Evolutionary conservation across 2,113 vertebrate genomes (phyloP).

Genomic region (Elephantulus edwardii): DNA sequence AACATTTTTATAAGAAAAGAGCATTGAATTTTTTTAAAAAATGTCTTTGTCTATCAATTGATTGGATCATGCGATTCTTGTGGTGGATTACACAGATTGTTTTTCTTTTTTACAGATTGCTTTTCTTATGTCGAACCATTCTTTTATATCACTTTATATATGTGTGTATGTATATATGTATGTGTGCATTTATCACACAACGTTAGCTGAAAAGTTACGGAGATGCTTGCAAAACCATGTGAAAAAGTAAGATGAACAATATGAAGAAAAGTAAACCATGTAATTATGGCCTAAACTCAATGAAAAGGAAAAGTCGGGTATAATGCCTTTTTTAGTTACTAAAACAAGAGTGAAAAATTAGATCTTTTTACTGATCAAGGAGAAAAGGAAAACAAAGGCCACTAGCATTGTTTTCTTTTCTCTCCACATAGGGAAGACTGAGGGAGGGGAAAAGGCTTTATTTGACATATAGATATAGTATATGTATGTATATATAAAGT

Average conservation of each 20-base stretch:
- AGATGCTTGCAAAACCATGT: not conserved
- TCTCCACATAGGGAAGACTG: not conserved
- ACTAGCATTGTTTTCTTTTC: not conserved
- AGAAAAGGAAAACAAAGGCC: not conserved
- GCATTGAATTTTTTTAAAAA: no score
- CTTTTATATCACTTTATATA: not conserved
- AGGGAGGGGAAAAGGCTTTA: not conserved
- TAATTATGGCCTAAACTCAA: not conserved
- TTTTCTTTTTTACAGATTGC: no score
- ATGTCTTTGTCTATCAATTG: no score
- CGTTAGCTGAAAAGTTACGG: not conserved
- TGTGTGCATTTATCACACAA: not conserved
- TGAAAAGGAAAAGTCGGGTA: not conserved
- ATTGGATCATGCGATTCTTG: no score
- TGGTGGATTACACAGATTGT: no score
- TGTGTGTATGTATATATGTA: not conserved
- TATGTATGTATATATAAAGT: no score
- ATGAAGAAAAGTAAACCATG: not conserved
- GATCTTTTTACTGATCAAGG: not conserved
- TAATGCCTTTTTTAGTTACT: not conserved
- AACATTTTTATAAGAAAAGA: no score
- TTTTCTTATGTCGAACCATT: no score
- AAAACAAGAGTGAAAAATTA: constrained; percentile 17
- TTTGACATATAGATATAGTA: not conserved
- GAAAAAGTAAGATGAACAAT: constrained; percentile 20